Evolutionary conservation across 2,888 invertebrate genomes (phyloP), one percentile per base, ranked within the genome.

Genomic region (Habrosyne pyritoides): DNA sequence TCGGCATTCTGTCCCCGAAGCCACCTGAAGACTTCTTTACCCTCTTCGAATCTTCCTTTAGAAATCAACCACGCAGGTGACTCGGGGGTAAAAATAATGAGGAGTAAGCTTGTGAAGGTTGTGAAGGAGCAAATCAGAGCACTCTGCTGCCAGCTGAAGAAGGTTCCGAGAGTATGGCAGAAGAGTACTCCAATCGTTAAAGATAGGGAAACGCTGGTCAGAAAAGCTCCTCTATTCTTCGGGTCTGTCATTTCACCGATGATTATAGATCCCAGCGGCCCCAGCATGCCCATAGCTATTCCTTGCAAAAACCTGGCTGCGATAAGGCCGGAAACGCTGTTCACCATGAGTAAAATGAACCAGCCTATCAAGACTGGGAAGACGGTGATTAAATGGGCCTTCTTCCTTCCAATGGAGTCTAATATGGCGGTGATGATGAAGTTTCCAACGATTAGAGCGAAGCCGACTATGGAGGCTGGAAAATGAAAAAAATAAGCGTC

Each of bases 61-160:
- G 94, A 87, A 18, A 94, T 89, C 54, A 96, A 68, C 95, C 95
- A 96, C 5, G 93, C 86, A 0, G 95, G 96, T 4, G 95, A 94
- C 78, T 96, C 96, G 0, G 94, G 94, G 10, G 94, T 82, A 12
- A 93, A 93, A 14, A 93, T 83, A 4, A 95, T 90, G 6, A 94
- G 75, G 0, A 94, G 55, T 22, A 93, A 83, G 68, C 93, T 92
- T 0, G 89, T 66, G n/a, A 94, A 83, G 0, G 94, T 93, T 1
- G 93, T 80, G 14, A 89, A 77, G 0, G 93, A 90, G 60, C 93
- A 93, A 3, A 94, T 81, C 1, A 94, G 69, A 0, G 94, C 94
- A 2, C 93, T 93, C 30, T 87, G 81, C 64, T 94, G 87, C 95
- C 95, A 95, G 50, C 87, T 86, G 5, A 94, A 81, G 71, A 89